These are phyloP conservation scores for Sebastiscus albofasciatus DNA, from an alignment of 2,797 vertebrate genomes.

Conservation along the genomic window DNA sequence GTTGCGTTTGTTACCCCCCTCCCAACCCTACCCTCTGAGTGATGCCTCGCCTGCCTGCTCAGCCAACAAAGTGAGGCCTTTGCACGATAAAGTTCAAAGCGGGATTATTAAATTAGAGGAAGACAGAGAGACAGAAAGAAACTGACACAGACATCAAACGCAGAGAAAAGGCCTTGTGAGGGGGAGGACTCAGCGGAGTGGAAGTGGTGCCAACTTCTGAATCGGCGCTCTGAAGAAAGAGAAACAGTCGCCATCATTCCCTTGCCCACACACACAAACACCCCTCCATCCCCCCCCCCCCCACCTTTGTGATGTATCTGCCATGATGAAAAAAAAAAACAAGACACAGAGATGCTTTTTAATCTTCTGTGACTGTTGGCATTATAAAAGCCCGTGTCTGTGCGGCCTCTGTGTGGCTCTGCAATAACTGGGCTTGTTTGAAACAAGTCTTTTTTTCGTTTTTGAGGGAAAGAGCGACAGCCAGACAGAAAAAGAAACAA, in stretches of 20 bases:
- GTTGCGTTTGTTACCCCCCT: slow-evolving; percentile 15
- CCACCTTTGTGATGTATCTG: slow-evolving; percentile 76
- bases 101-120: slow-evolving; percentile 82
- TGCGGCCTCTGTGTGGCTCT: slow-evolving; percentile 44
- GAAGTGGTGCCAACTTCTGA: slow-evolving; percentile 75
- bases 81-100: slow-evolving; percentile 78
- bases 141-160: slow-evolving; percentile 80
- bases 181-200: slow-evolving; percentile 65
- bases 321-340: slow-evolving; percentile 61
- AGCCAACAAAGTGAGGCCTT: slow-evolving; percentile 64
- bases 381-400: slow-evolving; percentile 59
- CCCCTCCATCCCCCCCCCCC: background rate
- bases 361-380: slow-evolving; percentile 74
- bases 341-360: slow-evolving; percentile 66
- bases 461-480: slow-evolving; percentile 21
- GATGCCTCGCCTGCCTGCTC: slow-evolving; percentile 60
- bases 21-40: background rate
- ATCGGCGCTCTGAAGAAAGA: slow-evolving; percentile 68
- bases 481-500: background rate
- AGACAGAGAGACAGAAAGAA: slow-evolving; percentile 76
- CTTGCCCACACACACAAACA: slow-evolving; percentile 41
- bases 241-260: slow-evolving; percentile 56
- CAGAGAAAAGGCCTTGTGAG: slow-evolving; percentile 65
- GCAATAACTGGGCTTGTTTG: slow-evolving; percentile 64
- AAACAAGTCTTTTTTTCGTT: slow-evolving; percentile 41